phyloP scores from a whole-genome alignment of 2,797 vertebrate genomes.

The Sebastes diploproa region DNA sequence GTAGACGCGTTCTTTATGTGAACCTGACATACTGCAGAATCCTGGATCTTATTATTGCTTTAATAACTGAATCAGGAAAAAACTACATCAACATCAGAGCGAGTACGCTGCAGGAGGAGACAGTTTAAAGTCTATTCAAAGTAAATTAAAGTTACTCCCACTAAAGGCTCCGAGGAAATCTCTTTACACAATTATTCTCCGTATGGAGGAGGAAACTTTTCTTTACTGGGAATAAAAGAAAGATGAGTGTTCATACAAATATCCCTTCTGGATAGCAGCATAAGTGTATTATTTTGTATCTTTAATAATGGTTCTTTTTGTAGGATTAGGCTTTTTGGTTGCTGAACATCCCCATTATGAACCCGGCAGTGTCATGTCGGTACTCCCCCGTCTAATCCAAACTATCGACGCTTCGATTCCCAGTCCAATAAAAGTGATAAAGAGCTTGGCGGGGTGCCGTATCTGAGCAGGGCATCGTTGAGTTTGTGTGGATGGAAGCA shows the following conservation, averaged over 20 bases:
- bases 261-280: neutral
- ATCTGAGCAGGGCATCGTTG: conserved; percentile 10
- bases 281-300: neutral
- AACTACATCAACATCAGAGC: too few species aligned
- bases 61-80: neutral
- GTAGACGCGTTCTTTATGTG: neutral
- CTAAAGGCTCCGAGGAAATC: neutral
- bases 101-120: neutral
- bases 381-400: neutral
- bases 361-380: neutral
- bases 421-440: conserved; percentile 34
- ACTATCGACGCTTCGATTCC: neutral
- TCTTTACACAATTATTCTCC: neutral
- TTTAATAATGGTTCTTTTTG: neutral
- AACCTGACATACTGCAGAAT: neutral
- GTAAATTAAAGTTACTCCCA: neutral
- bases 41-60: too few species aligned
- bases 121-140: neutral
- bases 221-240: too few species aligned
- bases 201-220: too few species aligned
- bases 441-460: neutral
- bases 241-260: neutral
- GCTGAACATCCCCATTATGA: neutral
- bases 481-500: conserved; percentile 8
- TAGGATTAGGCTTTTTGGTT: neutral